Evolutionary conservation across 2,888 invertebrate species (phyloP), one percentile per base, ranked within the genome.

Genomic region (Melipona bicolor): DNA sequence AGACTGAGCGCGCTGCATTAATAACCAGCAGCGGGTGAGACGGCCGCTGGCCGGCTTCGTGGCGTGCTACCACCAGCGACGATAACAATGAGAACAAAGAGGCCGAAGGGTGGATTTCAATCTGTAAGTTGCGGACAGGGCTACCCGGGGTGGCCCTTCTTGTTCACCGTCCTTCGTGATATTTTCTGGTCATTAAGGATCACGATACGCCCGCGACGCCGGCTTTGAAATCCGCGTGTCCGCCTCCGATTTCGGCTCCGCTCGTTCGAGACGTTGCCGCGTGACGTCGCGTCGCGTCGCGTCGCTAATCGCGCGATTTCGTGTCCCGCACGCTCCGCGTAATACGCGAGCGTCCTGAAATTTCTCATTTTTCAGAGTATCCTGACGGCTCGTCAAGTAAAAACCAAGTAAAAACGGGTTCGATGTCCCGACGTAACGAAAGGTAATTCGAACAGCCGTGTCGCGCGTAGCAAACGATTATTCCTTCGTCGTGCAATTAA

Each of bases 1-100:
- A 79, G 84, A 76, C 77, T 64, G 82, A 81, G 74, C 84, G 59
- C 72, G 83, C 83, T 89, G 89, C 89, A 89, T 89, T 89, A 89
- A 89, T 89, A 89, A 89, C 90, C 84, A 88, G 61, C 81, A 82
- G 85, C 80, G 82, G 85, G 80, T 74, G 88, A 83, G 85, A 86
- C 87, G 86, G 70, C 67, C 62, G 54, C 61, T 82, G 82, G 69
- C 77, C 87, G 82, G 85, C 87, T 90, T 90, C 90, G 85, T 90
- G 88, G 83, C 85, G 89, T 87, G 85, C 88, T 49, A 69, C 74
- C 54, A 69, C 74, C 59, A 77, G 59, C 88, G 84, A 74, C 90
- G 90, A 89, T 90, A 90, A 89, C 87, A 89, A 90, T 88, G 88
- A 90, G 90, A 90, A 89, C 88, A 90, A 90, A 90, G 85, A 77